A percentile compares a stretch with the other conserved stretches of the same genome.
These are phyloP conservation scores for Sinodicranocentrus sp. DNA, from an alignment of 2,888 invertebrate species.

Conservation along the genomic window DNA sequence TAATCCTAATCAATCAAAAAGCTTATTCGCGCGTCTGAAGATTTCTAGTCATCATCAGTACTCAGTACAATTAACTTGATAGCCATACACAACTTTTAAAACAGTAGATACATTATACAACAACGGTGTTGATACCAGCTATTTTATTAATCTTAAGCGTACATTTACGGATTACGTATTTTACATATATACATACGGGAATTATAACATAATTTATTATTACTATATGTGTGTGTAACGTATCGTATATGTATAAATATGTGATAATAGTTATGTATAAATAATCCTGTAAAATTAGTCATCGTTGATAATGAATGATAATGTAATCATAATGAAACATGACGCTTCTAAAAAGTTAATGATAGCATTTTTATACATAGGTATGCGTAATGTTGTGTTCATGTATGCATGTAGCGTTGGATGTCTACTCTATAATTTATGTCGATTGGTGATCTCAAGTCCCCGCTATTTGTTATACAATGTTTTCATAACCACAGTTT, in stretches of 20 bases:
- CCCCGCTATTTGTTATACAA: too few relatives aligned
- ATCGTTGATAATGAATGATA: slow-evolving; percentile 13
- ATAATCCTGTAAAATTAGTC: slow-evolving; percentile 18
- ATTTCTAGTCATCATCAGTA: slow-evolving; percentile 25
- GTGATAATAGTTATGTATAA: slow-evolving; percentile 3
- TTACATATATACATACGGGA: slow-evolving; percentile 25
- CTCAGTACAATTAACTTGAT: slow-evolving; percentile 10
- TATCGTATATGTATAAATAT: slow-evolving; percentile 16
- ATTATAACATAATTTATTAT: slow-evolving; percentile 2
- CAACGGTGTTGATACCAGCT: slow-evolving; percentile 43
- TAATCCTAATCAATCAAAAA: too few relatives aligned
- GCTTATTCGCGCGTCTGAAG: slow-evolving; percentile 1
- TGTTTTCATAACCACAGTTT: too few relatives aligned
- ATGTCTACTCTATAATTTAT: too few relatives aligned
- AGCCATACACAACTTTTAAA: slow-evolving; percentile 54
- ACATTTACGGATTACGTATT: slow-evolving; percentile 25
- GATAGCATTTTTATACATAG: too few relatives aligned
- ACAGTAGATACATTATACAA: slow-evolving; percentile 63
- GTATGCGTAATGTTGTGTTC: too few relatives aligned
- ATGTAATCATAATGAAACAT: slow-evolving; percentile 24
- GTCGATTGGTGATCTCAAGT: too few relatives aligned
- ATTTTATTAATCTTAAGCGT: slow-evolving; percentile 10
- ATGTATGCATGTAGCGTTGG: too few relatives aligned
- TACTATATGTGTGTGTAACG: not conserved
- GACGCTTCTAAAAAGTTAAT: too few relatives aligned